Conservation (phyloP, 1,140 invertebrate genomes). For the Chrysoperla carnea region DNA sequence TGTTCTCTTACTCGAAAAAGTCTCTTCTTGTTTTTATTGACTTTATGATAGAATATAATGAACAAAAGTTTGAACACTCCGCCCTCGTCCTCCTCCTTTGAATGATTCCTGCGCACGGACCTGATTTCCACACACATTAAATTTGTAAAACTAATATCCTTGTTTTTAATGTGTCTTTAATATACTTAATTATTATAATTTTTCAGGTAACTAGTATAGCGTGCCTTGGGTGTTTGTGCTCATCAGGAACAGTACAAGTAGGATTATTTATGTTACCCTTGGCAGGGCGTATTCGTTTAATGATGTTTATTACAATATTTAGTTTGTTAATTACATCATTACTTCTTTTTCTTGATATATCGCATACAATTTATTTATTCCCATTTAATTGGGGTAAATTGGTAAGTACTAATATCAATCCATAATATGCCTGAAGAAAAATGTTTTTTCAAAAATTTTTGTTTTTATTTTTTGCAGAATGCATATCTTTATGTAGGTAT, state of each 20-base stretch:
- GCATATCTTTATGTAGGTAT: conserved; percentile 42
- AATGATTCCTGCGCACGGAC: too few species aligned
- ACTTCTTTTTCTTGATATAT: conserved; percentile 69
- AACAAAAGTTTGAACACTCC: too few species aligned
- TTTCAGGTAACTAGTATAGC: conserved; percentile 51
- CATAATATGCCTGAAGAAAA: not conserved
- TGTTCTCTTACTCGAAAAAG: too few species aligned
- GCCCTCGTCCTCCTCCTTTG: too few species aligned
- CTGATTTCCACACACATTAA: too few species aligned
- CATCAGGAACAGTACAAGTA: conserved; percentile 55
- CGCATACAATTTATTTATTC: conserved; percentile 60
- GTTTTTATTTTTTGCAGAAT: conserved; percentile 26
- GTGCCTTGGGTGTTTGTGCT: conserved; percentile 54
- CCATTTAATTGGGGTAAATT: conserved; percentile 67
- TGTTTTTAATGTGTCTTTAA: too few species aligned
- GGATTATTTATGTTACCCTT: conserved; percentile 59
- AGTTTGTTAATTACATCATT: conserved; percentile 62
- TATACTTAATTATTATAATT: too few species aligned
- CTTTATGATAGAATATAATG: too few species aligned
- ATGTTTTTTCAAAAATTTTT: not conserved
- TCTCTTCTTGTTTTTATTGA: too few species aligned
- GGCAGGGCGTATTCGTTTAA: conserved; percentile 40
- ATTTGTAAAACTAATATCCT: too few species aligned
- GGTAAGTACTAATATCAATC: conserved; percentile 30
- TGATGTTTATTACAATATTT: conserved; percentile 65